A percentile compares a stretch with the other conserved stretches of the same genome.
Evolutionary conservation across 2,888 invertebrate genomes (phyloP).

Genomic region (Drosophila algonquin): DNA sequence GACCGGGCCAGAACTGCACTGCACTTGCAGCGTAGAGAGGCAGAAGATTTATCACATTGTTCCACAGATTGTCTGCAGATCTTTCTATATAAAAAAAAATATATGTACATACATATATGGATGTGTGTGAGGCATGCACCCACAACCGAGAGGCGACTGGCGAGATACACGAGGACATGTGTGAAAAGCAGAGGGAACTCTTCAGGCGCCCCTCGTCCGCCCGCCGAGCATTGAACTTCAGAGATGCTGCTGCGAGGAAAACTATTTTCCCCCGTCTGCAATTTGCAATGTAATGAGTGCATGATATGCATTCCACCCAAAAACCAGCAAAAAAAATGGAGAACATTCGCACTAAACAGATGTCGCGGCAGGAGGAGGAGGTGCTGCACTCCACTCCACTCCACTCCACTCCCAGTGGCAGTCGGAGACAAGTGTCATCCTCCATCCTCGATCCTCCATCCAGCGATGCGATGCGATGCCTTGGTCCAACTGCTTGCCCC

Average conservation of each 20-base stretch:
- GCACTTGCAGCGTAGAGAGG: slow-evolving; percentile 72
- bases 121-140: slow-evolving; percentile 61
- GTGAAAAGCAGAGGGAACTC: slow-evolving; percentile 26
- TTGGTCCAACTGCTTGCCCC: slow-evolving; percentile 29
- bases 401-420: neutral
- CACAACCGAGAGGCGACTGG: slow-evolving; percentile 43
- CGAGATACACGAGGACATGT: slow-evolving; percentile 33
- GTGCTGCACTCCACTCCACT: neutral
- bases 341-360: slow-evolving; percentile 63
- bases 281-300: slow-evolving; percentile 74
- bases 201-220: neutral
- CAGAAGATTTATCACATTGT: slow-evolving; percentile 82
- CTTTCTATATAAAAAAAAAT: slow-evolving; percentile 48
- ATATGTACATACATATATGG: slow-evolving; percentile 18
- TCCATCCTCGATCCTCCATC: slow-evolving; percentile 30
- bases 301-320: slow-evolving; percentile 72
- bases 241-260: slow-evolving; percentile 48
- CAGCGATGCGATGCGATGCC: slow-evolving; percentile 21
- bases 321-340: slow-evolving; percentile 8
- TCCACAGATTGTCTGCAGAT: slow-evolving; percentile 80
- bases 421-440: slow-evolving; percentile 44
- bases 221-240: slow-evolving; percentile 69
- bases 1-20: no score
- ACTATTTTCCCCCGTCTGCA: slow-evolving; percentile 67
- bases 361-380: slow-evolving; percentile 47